Conservation (phyloP, 2,113 vertebrate species). For the Sylvicapra grimmia region DNA sequence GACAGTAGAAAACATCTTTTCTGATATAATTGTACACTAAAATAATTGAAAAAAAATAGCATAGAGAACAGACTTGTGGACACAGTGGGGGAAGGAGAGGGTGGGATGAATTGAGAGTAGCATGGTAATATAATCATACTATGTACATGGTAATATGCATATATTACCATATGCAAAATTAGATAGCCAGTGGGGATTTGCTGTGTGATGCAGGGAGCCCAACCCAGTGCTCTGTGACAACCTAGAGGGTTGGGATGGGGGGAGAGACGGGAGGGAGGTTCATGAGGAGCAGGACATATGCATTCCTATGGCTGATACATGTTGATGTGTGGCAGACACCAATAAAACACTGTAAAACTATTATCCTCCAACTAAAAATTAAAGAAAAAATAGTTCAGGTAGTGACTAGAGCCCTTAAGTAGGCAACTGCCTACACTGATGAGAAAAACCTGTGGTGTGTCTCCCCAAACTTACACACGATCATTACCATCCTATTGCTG, state of each 20-base stretch:
- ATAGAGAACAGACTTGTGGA: background rate
- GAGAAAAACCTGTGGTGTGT: fast-evolving
- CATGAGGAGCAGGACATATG: background rate
- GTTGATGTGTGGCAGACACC: background rate
- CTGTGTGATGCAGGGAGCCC: background rate
- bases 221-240: background rate
- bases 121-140: background rate
- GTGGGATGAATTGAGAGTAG: background rate
- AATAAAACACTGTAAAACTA: background rate
- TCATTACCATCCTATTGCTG: conserved; percentile 34
- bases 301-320: background rate
- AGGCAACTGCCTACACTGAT: background rate
- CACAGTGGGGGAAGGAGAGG: background rate
- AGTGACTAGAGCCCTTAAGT: background rate
- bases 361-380: background rate
- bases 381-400: background rate
- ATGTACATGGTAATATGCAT: background rate
- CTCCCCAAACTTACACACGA: background rate
- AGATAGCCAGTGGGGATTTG: background rate
- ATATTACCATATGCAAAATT: background rate
- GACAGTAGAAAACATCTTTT: background rate
- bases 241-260: background rate
- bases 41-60: background rate
- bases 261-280: background rate
- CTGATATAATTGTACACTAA: background rate